These are phyloP conservation scores for Enteromius viviparus DNA, from an alignment of 2,797 vertebrate genomes.

Conservation along the genomic window DNA sequence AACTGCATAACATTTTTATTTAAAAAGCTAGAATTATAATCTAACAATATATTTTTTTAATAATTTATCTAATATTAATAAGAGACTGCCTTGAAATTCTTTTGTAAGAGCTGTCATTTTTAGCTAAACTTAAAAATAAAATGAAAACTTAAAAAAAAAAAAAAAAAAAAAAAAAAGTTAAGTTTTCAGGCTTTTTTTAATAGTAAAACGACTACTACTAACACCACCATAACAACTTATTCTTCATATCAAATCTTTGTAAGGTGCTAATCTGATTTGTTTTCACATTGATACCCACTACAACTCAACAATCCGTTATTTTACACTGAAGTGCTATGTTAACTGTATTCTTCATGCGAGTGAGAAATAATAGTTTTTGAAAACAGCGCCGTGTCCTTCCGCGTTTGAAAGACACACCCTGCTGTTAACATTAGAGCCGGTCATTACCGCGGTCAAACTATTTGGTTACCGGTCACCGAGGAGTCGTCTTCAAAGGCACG, in stretches of 20 bases:
- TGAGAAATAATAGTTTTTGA: slow-evolving; percentile 44
- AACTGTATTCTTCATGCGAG: not conserved
- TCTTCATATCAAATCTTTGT: not conserved
- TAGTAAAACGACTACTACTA: not conserved
- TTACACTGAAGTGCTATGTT: not conserved
- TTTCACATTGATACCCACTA: not conserved
- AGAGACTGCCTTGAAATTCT: not conserved
- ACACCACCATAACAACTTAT: not conserved
- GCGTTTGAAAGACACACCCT: slow-evolving; percentile 78
- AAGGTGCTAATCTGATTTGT: not conserved
- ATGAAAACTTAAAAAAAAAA: too few relatives aligned
- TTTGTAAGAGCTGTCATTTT: not conserved
- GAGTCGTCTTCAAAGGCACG: slow-evolving; percentile 27
- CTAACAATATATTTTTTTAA: too few relatives aligned
- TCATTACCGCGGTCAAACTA: slow-evolving; percentile 78
- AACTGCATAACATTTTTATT: not conserved
- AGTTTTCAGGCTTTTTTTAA: not conserved
- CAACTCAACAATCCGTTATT: not conserved
- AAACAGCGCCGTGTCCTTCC: slow-evolving; percentile 66
- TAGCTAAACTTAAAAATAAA: not conserved
- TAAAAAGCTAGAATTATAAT: not conserved
- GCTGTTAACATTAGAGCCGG: slow-evolving; percentile 70
- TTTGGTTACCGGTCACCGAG: slow-evolving; percentile 46
- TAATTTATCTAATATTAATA: not conserved
- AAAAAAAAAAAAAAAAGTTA: too few relatives aligned